Conservation (phyloP, 2,113 vertebrate genomes). For the Stictonetta naevosa region DNA sequence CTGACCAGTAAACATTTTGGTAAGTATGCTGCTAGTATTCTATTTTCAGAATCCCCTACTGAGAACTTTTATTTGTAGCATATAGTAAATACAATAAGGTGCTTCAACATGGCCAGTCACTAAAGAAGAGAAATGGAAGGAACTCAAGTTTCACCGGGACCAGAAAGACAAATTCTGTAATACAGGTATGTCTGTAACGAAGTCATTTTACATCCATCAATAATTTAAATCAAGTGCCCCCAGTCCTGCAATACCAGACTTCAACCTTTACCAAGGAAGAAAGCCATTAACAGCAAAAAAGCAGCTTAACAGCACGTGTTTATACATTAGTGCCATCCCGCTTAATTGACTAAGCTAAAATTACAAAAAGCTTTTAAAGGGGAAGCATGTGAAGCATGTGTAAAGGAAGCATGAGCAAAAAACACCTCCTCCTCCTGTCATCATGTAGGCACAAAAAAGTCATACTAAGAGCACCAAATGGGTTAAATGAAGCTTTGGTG, state of each 20-base stretch:
- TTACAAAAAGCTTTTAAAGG: slow-evolving; percentile 21
- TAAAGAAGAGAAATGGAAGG: neutral
- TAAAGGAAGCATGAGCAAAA: neutral
- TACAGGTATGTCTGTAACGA: neutral
- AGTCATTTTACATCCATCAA: neutral
- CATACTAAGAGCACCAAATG: neutral
- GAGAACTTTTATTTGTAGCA: neutral
- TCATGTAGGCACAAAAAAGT: neutral
- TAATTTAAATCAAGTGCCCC: slow-evolving; percentile 26
- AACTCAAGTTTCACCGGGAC: neutral
- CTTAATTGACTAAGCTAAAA: neutral
- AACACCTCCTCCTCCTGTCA: neutral
- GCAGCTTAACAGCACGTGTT: neutral
- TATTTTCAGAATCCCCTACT: neutral
- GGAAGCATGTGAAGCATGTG: neutral
- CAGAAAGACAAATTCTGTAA: neutral
- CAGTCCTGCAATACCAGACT: neutral
- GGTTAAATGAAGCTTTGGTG: slow-evolving; percentile 51
- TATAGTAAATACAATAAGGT: neutral
- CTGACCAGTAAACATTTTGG: neutral
- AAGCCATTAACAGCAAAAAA: slow-evolving; percentile 23
- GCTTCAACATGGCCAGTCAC: neutral
- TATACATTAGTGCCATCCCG: neutral
- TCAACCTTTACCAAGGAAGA: neutral
- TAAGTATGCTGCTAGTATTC: neutral